Percentiles rank a stretch among this genome's conserved stretches.
Evolutionary conservation across 2,888 invertebrate species (phyloP).

Genomic region (Apoda limacodes): DNA sequence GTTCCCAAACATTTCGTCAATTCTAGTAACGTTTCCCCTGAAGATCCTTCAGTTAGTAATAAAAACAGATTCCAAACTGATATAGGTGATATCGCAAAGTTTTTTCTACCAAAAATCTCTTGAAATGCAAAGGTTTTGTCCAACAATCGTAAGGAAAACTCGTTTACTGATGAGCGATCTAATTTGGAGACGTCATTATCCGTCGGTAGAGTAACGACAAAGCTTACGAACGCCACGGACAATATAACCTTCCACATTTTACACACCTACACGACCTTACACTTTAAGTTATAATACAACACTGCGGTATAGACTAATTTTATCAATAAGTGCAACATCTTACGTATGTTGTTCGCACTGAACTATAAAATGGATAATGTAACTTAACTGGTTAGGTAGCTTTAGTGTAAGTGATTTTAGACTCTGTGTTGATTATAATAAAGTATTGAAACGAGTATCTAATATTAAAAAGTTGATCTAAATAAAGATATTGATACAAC

Average conservation of each 20-base stretch:
- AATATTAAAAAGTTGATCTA: too few relatives aligned
- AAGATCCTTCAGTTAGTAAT: conserved; percentile 50
- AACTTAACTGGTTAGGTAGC: conserved; percentile 44
- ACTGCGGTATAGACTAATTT: too few relatives aligned
- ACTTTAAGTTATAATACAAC: too few relatives aligned
- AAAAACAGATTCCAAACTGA: conserved; percentile 58
- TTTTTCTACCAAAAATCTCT: conserved; percentile 45
- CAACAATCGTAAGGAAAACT: conserved; percentile 45
- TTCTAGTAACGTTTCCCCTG: conserved; percentile 50
- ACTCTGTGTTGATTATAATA: too few relatives aligned
- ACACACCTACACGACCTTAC: conserved; percentile 19
- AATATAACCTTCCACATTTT: conserved; percentile 38
- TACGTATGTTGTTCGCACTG: conserved; percentile 41
- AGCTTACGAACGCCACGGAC: conserved; percentile 25
- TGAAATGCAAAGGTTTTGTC: conserved; percentile 47
- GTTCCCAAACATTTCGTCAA: conserved; percentile 39
- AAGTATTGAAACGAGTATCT: too few relatives aligned
- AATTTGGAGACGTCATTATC: conserved; percentile 33
- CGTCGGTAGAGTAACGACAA: conserved; percentile 34
- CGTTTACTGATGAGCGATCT: conserved; percentile 38
- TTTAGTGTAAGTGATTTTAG: conserved; percentile 19
- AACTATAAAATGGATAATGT: too few relatives aligned
- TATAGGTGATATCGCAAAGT: conserved; percentile 48
- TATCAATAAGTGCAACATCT: conserved; percentile 16
- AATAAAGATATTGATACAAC: too few relatives aligned